Evolutionary conservation across 2,888 invertebrate species (phyloP).

Genomic region (Sycophila texana): DNA sequence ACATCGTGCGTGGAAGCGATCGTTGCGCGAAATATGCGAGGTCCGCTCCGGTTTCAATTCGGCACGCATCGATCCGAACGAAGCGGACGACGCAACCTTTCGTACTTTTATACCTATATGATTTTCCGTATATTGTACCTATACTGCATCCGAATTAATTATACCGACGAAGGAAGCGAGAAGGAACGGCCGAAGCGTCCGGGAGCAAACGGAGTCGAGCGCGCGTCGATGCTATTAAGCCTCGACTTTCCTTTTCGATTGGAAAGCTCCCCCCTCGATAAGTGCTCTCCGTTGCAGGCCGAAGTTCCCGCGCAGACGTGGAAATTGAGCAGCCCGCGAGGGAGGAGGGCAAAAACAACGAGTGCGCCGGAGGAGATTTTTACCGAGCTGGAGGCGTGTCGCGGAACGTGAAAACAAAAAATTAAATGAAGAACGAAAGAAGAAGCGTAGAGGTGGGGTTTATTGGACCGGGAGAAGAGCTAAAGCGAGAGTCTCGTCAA

Average conservation of each 20-base stretch:
- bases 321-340: not conserved
- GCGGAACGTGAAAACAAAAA: not conserved
- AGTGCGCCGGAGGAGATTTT: not conserved
- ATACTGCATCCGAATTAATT: slow-evolving; percentile 1
- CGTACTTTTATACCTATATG: slow-evolving; percentile 32
- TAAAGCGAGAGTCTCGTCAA: too few relatives aligned
- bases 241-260: slow-evolving; percentile 37
- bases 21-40: too few relatives aligned
- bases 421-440: not conserved
- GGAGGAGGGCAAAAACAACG: not conserved
- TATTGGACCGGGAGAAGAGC: too few relatives aligned
- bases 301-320: not conserved
- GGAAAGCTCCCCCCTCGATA: slow-evolving; percentile 44
- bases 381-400: not conserved
- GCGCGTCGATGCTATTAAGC: slow-evolving; percentile 5
- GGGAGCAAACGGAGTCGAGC: not conserved
- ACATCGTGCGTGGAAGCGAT: not conserved
- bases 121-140: slow-evolving; percentile 5
- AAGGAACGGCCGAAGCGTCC: not conserved
- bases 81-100: not conserved
- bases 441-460: too few relatives aligned
- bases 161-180: not conserved
- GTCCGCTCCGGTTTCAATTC: too few relatives aligned
- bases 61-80: not conserved
- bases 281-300: slow-evolving; percentile 25